These are phyloP conservation scores for Diloba caeruleocephala DNA, from an alignment of 2,888 invertebrate species.

Conservation along the genomic window DNA sequence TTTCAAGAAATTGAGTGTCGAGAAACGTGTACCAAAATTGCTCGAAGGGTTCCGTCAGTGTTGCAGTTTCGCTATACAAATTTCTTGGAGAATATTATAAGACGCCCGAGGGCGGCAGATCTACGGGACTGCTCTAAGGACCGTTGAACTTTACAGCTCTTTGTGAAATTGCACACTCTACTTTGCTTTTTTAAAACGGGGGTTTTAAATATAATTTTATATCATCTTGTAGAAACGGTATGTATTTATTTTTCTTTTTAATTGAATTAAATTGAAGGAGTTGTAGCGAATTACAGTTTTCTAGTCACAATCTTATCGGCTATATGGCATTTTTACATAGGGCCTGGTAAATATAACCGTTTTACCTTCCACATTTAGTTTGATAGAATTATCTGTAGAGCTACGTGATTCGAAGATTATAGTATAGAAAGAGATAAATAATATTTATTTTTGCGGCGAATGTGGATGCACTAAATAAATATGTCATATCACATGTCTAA, in stretches of 20 bases:
- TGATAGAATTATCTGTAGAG: no score
- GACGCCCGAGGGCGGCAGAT: constrained; percentile 45
- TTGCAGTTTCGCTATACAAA: constrained; percentile 47
- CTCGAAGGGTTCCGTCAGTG: constrained; percentile 41
- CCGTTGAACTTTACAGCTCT: constrained; percentile 56
- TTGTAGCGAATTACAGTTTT: no score
- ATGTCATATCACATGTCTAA: no score
- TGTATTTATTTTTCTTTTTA: constrained; percentile 14
- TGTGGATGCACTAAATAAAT: no score
- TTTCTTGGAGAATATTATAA: constrained; percentile 52
- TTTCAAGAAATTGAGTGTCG: constrained; percentile 37
- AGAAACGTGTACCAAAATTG: constrained; percentile 42
- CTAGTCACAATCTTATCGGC: no score
- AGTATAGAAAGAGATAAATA: no score
- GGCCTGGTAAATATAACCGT: no score
- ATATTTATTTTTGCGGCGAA: no score
- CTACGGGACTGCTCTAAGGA: constrained; percentile 29
- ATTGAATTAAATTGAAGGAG: neutral
- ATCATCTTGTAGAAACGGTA: constrained; percentile 11
- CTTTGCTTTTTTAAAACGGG: constrained; percentile 34
- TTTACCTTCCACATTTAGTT: no score
- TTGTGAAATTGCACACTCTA: constrained; percentile 52
- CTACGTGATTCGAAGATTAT: no score
- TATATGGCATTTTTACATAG: no score
- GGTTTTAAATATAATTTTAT: constrained; percentile 29